A percentile compares a stretch with the other conserved stretches of the same genome.
Conservation (phyloP, 1,140 invertebrate genomes). For the Cotesia vestalis region DNA sequence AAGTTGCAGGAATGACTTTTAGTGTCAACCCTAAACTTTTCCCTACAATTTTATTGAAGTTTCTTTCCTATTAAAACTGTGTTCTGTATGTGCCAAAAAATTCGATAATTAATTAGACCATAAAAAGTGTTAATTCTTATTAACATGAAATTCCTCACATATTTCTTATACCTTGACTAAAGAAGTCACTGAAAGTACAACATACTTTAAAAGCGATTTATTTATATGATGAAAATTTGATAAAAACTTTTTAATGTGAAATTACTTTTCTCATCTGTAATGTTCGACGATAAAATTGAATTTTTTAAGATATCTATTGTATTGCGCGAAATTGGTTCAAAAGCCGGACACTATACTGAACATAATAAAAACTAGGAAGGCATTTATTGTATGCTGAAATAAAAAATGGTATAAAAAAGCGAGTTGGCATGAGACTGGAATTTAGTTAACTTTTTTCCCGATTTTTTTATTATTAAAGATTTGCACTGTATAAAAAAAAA, state of each 20-base stretch:
- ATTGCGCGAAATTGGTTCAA: conserved; percentile 3
- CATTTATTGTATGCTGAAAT: not conserved
- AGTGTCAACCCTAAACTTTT: too few species aligned
- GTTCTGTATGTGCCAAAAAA: too few species aligned
- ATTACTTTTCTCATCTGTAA: not conserved
- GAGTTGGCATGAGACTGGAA: conserved; percentile 1
- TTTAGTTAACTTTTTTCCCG: not conserved
- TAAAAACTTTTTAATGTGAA: not conserved
- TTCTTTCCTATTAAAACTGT: too few species aligned
- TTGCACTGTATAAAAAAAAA: not conserved
- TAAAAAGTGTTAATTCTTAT: too few species aligned
- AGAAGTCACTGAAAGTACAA: too few species aligned
- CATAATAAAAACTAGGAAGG: not conserved
- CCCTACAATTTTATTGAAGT: too few species aligned
- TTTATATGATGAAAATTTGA: too few species aligned
- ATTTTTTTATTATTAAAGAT: not conserved
- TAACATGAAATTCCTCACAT: too few species aligned
- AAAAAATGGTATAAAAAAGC: not conserved
- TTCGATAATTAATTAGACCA: too few species aligned
- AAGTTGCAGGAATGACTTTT: too few species aligned
- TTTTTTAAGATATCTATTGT: conserved; percentile 5
- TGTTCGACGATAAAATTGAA: not conserved
- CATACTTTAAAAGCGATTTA: too few species aligned
- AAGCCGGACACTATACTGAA: not conserved
- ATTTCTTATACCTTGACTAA: too few species aligned